Percentiles rank a stretch among this genome's conserved stretches.
These are phyloP conservation scores for Drosophila histrio DNA, from an alignment of 2,888 invertebrate species.

Conservation along the genomic window DNA sequence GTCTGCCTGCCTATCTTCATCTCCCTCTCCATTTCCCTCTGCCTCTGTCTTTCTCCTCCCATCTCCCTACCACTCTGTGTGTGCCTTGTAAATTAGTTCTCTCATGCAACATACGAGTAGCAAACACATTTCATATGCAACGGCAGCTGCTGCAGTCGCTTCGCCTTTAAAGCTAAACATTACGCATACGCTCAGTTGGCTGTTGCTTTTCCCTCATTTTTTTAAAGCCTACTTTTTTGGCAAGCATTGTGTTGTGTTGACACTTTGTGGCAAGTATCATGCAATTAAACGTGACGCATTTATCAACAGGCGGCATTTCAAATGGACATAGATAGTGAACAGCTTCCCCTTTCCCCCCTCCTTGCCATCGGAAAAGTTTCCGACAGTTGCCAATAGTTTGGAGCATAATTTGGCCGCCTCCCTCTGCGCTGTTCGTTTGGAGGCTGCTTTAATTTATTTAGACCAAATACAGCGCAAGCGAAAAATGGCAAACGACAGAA, in stretches of 20 bases:
- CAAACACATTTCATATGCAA: conserved; percentile 29
- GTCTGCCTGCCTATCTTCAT: conserved; percentile 24
- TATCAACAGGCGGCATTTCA: conserved; percentile 66
- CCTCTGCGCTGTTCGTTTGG: not conserved
- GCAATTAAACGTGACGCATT: conserved; percentile 72
- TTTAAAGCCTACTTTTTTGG: conserved; percentile 34
- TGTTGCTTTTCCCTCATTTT: not conserved
- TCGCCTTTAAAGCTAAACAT: conserved; percentile 28
- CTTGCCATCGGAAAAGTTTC: not conserved
- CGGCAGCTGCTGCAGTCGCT: conserved; percentile 30
- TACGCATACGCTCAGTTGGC: conserved; percentile 26
- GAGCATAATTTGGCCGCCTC: conserved; percentile 19
- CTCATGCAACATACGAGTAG: conserved; percentile 36
- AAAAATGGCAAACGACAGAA: conserved; percentile 77
- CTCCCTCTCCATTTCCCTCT: not conserved
- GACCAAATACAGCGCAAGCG: conserved; percentile 74
- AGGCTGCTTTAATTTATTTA: conserved; percentile 74
- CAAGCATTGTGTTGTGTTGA: conserved; percentile 26
- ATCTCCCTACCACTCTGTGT: not conserved
- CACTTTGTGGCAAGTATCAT: conserved; percentile 9
- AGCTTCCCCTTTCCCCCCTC: not conserved
- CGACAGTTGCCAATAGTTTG: conserved; percentile 33
- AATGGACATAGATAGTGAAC: conserved; percentile 14
- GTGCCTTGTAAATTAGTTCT: conserved; percentile 44
- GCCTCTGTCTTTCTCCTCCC: not conserved